These are phyloP conservation scores for Indri indri DNA, from an alignment of 2,113 vertebrate species.

Conservation along the genomic window DNA sequence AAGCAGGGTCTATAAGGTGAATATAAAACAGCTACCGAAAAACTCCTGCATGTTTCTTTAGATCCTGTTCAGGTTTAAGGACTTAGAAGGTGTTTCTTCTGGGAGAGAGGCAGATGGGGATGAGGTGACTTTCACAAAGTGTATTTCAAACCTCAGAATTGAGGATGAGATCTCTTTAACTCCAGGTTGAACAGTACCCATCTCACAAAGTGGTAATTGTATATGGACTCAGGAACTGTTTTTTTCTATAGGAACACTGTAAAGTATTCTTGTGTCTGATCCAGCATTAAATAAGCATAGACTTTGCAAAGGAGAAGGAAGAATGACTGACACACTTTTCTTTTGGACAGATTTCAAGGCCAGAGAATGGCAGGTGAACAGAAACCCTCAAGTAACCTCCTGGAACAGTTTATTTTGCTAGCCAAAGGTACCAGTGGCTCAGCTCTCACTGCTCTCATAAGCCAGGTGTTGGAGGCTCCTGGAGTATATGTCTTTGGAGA, in stretches of 20 bases:
- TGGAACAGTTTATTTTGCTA: conserved; percentile 90
- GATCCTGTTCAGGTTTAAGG: conserved; percentile 13
- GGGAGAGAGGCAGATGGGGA: not conserved
- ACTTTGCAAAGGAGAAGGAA: conserved; percentile 17
- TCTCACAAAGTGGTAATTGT: not conserved
- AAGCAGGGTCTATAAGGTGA: not conserved
- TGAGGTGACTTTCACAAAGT: not conserved
- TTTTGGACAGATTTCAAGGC: conserved; percentile 80
- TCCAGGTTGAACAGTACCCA: not conserved
- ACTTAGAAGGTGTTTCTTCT: not conserved
- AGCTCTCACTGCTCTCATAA: conserved; percentile 88
- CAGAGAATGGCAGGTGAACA: conserved; percentile 91
- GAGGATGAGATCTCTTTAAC: conserved; percentile 19
- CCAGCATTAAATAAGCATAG: not conserved
- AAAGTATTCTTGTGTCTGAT: not conserved
- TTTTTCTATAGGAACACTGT: not conserved
- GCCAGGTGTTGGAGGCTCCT: conserved; percentile 90
- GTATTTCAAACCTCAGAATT: not conserved
- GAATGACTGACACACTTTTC: conserved; percentile 56
- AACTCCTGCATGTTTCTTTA: conserved; percentile 21
- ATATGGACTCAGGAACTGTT: not conserved
- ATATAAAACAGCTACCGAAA: not conserved
- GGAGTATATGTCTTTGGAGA: conserved; percentile 91
- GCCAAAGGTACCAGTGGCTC: conserved; percentile 89
- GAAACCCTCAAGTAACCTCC: conserved; percentile 86